Conservation (phyloP, 2,888 invertebrate species). For the Drosophila anomelani region DNA sequence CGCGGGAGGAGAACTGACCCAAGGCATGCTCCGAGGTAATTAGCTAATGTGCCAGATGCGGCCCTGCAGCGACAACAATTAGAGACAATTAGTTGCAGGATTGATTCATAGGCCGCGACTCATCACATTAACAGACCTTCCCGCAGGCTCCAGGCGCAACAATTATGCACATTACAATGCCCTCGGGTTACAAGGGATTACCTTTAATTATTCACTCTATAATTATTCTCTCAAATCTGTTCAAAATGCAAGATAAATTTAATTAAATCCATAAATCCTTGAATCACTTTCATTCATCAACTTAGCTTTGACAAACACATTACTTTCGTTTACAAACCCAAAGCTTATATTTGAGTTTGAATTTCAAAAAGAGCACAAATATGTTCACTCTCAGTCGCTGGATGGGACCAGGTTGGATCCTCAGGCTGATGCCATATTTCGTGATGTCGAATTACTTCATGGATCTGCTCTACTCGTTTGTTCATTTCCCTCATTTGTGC, state of each 20-base stretch:
- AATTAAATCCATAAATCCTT: neutral
- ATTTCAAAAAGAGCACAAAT: neutral
- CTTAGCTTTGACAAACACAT: neutral
- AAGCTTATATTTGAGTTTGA: neutral
- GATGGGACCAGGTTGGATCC: neutral
- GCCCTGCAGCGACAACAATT: constrained; percentile 53
- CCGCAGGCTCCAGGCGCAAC: constrained; percentile 18
- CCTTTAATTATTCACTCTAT: neutral
- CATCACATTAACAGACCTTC: constrained; percentile 47
- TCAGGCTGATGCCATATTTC: constrained; percentile 19
- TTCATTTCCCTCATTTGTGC: neutral
- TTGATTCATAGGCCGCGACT: constrained; percentile 25
- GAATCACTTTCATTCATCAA: too few relatives aligned
- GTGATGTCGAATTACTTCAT: constrained; percentile 21
- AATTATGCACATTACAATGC: constrained; percentile 50
- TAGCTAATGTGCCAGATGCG: constrained; percentile 52
- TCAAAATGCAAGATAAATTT: neutral
- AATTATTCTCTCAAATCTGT: neutral
- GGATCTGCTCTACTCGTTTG: constrained; percentile 5
- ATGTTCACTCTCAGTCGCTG: neutral
- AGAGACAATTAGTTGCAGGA: constrained; percentile 60
- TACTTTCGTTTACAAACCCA: neutral
- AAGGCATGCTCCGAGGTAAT: constrained; percentile 38
- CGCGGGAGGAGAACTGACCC: neutral
- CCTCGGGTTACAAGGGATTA: neutral